These are phyloP conservation scores for Pelobates cultripes DNA, from an alignment of 2,797 vertebrate species.

Conservation along the genomic window DNA sequence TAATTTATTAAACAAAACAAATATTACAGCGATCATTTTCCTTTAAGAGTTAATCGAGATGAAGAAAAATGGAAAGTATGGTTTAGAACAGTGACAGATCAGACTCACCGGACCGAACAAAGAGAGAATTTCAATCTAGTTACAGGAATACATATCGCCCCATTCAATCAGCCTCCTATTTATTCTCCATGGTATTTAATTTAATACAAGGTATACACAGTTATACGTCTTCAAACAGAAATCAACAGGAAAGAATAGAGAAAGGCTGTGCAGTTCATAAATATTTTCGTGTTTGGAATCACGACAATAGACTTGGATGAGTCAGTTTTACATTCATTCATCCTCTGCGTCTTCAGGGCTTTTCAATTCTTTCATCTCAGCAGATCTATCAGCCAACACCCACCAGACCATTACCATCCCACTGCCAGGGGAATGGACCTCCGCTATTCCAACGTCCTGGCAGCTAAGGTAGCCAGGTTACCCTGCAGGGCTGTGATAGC, in stretches of 20 bases:
- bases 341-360: not conserved
- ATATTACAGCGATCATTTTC: too few species aligned
- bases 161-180: not conserved
- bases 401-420: constrained; percentile 34
- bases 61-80: too few species aligned
- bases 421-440: too few species aligned
- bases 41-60: too few species aligned
- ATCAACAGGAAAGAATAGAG: not conserved
- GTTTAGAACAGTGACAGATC: too few species aligned
- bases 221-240: not conserved
- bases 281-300: constrained; percentile 31
- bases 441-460: too few species aligned
- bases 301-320: constrained; percentile 21
- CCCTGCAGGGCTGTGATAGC: too few species aligned
- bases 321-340: not conserved
- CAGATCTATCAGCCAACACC: constrained; percentile 12
- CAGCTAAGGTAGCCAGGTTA: too few species aligned
- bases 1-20: too few species aligned
- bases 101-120: too few species aligned
- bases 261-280: not conserved
- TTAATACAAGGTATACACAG: not conserved
- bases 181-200: not conserved
- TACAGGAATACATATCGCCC: too few species aligned
- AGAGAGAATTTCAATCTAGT: too few species aligned
- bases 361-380: constrained; percentile 10